Conservation (phyloP, 1,140 invertebrate genomes). For the Lepidotrigona ventralis region DNA sequence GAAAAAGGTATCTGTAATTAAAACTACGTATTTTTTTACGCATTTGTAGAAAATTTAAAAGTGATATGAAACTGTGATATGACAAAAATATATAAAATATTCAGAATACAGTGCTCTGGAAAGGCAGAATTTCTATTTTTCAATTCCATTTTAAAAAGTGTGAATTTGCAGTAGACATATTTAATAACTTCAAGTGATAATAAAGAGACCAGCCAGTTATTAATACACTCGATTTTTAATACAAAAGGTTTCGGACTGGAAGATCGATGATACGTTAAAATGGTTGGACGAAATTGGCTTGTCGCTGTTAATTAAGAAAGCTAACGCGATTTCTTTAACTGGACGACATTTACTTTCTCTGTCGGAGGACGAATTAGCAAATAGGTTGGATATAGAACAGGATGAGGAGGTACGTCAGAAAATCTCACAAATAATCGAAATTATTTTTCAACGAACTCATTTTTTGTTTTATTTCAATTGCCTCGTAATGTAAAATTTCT, state of each 20-base stretch:
- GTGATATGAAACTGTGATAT: no score
- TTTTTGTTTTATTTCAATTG: not conserved
- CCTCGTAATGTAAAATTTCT: no score
- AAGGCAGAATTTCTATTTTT: no score
- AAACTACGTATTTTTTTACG: no score
- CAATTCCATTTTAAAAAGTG: no score
- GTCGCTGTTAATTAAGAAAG: conserved; percentile 78
- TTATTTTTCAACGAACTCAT: not conserved
- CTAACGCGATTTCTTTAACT: conserved; percentile 80
- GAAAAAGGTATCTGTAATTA: no score
- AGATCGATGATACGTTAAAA: conserved; percentile 81
- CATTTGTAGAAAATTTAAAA: not conserved
- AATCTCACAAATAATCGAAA: not conserved
- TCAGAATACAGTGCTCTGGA: no score
- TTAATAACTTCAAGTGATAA: not conserved
- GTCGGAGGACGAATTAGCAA: conserved; percentile 80
- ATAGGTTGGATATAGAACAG: conserved; percentile 78
- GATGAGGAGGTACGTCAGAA: conserved; percentile 65
- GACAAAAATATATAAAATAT: not conserved
- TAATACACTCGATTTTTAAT: not conserved
- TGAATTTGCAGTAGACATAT: no score
- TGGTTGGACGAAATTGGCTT: conserved; percentile 84
- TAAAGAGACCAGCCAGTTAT: not conserved
- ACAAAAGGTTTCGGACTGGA: conserved; percentile 80
- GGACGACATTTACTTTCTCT: conserved; percentile 83